Conservation (phyloP, 2,113 vertebrate genomes). For the Galemys pyrenaicus region DNA sequence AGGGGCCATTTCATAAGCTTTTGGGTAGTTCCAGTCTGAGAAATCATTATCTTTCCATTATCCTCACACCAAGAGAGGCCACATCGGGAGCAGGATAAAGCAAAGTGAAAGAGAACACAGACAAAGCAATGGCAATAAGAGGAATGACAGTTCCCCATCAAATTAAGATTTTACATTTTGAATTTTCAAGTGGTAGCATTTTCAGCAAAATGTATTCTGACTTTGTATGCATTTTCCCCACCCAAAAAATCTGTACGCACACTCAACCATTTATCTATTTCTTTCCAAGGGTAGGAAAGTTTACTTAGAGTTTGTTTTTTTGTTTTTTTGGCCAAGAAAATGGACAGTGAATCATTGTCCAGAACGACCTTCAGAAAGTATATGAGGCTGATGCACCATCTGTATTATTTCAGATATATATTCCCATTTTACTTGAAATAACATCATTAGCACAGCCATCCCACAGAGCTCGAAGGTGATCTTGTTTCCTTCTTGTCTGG, state of each 20-base stretch:
- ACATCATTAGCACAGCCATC: constrained; percentile 74
- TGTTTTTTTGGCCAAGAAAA: constrained; percentile 73
- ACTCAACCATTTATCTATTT: neutral
- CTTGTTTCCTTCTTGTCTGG: constrained; percentile 84
- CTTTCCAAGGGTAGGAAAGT: constrained; percentile 79
- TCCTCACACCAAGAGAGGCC: neutral
- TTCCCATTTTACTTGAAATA: constrained; percentile 80
- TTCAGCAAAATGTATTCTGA: neutral
- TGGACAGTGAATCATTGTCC: constrained; percentile 80
- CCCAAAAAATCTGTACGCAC: neutral
- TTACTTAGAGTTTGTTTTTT: neutral
- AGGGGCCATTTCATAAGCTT: constrained; percentile 29
- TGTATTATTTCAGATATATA: constrained; percentile 78
- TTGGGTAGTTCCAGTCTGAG: constrained; percentile 37
- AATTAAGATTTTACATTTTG: neutral
- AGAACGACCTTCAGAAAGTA: constrained; percentile 75
- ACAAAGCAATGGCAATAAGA: neutral
- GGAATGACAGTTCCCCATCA: neutral
- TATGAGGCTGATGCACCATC: constrained; percentile 71
- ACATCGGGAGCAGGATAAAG: neutral
- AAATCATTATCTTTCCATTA: constrained; percentile 48
- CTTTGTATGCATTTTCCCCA: constrained; percentile 71
- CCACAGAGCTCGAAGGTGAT: constrained; percentile 79
- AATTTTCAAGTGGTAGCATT: constrained; percentile 63
- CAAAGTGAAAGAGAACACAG: neutral